Conservation (phyloP, 2,113 vertebrate species). For the Tragelaphus imberbis region DNA sequence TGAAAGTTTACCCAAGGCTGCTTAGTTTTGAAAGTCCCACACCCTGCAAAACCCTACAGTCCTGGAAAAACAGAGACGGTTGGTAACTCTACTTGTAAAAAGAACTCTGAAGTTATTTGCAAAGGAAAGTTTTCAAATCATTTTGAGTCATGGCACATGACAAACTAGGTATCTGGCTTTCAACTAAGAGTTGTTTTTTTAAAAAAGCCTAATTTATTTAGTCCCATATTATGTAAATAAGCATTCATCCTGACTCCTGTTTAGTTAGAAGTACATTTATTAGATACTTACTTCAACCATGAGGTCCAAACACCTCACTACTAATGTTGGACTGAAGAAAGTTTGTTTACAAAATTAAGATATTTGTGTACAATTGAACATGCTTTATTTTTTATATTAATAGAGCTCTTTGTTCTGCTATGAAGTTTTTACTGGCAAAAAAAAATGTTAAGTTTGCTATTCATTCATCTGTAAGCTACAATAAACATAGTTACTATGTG, state of each 20-base stretch:
- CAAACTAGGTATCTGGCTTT: not conserved
- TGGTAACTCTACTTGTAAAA: not conserved
- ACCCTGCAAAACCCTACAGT: not conserved
- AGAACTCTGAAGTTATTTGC: not conserved
- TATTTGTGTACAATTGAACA: not conserved
- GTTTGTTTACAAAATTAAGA: not conserved
- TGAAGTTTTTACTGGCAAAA: slow-evolving; percentile 22
- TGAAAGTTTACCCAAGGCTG: not conserved
- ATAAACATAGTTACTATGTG: not conserved
- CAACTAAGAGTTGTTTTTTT: not conserved
- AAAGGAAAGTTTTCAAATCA: not conserved
- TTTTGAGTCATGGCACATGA: not conserved
- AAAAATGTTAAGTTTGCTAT: not conserved
- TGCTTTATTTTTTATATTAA: slow-evolving; percentile 30
- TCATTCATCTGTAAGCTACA: slow-evolving; percentile 6
- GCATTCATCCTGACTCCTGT: not conserved
- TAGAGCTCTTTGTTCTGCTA: not conserved
- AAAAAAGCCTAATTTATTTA: not conserved
- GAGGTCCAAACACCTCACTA: not conserved
- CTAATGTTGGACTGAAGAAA: not conserved
- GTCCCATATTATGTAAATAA: not conserved
- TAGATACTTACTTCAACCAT: not conserved
- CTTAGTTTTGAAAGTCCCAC: not conserved
- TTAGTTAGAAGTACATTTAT: not conserved
- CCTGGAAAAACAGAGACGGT: not conserved